These are phyloP conservation scores for Cryptotis parvus DNA, from an alignment of 2,113 vertebrate species.

Conservation along the genomic window DNA sequence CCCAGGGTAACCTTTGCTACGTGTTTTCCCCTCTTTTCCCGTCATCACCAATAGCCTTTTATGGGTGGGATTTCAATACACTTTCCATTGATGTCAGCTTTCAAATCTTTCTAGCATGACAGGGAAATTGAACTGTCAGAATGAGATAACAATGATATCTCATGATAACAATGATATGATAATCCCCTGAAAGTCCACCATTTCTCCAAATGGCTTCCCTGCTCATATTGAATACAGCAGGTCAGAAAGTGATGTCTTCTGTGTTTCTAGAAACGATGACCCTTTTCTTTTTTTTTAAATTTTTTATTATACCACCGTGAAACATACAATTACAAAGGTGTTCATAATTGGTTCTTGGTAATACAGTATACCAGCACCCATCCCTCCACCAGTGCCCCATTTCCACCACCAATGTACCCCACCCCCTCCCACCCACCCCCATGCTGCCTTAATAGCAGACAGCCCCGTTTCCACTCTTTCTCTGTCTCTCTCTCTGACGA, in stretches of 20 bases:
- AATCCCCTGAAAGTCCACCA: constrained; percentile 4
- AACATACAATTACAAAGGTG: no score
- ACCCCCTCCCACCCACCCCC: no score
- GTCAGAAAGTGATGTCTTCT: constrained; percentile 20
- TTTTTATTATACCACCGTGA: no score
- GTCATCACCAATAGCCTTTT: background rate
- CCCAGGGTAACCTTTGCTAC: background rate
- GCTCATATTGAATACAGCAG: constrained; percentile 34
- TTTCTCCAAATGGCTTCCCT: constrained; percentile 40
- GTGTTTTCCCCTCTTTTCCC: background rate
- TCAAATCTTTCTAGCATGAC: constrained; percentile 1
- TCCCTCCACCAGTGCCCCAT: no score
- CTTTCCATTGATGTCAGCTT: constrained; percentile 48
- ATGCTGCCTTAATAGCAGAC: no score
- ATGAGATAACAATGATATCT: constrained; percentile 18
- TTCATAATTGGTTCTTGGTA: no score
- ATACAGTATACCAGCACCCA: no score
- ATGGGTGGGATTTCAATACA: constrained; percentile 20
- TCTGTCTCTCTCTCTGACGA: no score
- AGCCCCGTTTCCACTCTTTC: no score
- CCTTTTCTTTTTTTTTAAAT: no score
- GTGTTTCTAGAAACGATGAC: constrained; percentile 15
- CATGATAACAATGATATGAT: constrained; percentile 21
- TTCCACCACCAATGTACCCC: no score
- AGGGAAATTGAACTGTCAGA: constrained; percentile 53